Evolutionary conservation across 2,113 vertebrate species (phyloP).

Genomic region (Tychaedon coryphoeus): DNA sequence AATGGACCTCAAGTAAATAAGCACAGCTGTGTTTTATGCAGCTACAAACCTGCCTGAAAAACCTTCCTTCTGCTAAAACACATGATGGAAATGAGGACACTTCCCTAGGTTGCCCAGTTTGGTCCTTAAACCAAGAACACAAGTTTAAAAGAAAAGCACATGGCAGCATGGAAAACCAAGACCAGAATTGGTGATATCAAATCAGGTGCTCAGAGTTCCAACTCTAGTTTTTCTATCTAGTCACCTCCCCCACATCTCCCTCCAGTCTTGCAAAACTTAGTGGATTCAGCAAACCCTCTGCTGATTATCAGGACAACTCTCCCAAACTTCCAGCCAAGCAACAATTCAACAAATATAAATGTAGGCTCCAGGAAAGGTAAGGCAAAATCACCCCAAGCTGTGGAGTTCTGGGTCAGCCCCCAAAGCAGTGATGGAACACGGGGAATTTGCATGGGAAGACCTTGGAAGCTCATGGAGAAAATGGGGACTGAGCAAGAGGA

Average conservation of each 20-base stretch:
- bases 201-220: not conserved
- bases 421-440: not conserved
- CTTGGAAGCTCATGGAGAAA: not conserved
- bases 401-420: not conserved
- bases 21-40: not conserved
- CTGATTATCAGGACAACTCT: not conserved
- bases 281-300: not conserved
- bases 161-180: not conserved
- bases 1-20: not conserved
- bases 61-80: not conserved
- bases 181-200: not conserved
- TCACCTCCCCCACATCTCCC: not conserved
- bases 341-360: not conserved
- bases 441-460: not conserved
- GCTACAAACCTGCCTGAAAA: not conserved
- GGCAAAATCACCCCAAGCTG: not conserved
- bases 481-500: not conserved
- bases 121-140: not conserved
- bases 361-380: not conserved
- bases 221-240: not conserved
- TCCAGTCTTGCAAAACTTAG: not conserved
- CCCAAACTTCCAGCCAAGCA: not conserved
- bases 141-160: not conserved
- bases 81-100: not conserved
- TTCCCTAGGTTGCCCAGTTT: not conserved